Evolutionary conservation across 2,113 vertebrate genomes (phyloP), one percentile per base, ranked within the genome.

Genomic region (Elaphurus davidianus): DNA sequence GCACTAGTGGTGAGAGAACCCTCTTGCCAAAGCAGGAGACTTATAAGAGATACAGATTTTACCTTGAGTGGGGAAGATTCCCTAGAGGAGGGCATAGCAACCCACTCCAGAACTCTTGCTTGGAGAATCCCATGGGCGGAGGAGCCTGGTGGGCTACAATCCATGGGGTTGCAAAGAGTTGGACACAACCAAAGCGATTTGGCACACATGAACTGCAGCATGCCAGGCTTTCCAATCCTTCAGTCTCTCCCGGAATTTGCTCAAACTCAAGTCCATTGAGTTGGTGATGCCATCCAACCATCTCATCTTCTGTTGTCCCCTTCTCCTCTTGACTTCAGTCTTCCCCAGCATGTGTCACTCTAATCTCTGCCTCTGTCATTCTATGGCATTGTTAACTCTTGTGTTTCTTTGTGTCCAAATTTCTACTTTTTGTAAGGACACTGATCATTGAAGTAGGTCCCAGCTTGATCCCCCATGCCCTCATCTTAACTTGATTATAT

Each of bases 181-280:
- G 67, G 19, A 40, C n/a, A 12, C 6, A 19, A 23, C n/a, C 23
- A 19, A 40, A 40, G n/a, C 0, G 0, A 23, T 21, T 71, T 23
- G 40, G 10, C 21, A 40, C 19, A 40, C n/a, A 40, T 71, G 67
- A 40, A 71, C n/a, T 71, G 67, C 67, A 71, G 19, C 19, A 6
- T 71, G 67, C n/a, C 5, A 10, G 19, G 19, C 67, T 71, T 71
- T 40, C 67, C 2, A 11, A n/a, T 71, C 67, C 67, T 71, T 40
- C 64, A 71, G 1, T 36, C n/a, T 71, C 67, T 71, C n/a, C n/a
- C 12, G 9, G 19, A 36, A 71, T 71, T 36, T 71, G 67, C n/a
- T 71, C n/a, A 71, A 23, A 36, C n/a, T 71, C 67, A 71, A 40
- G n/a, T 71, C 67, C 10, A 23, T 12, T 40, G 67, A 71, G 19